A percentile compares a stretch with the other conserved stretches of the same genome.
These are phyloP conservation scores for Acipenser oxyrinchus DNA, from an alignment of 2,797 vertebrate species.

Conservation along the genomic window DNA sequence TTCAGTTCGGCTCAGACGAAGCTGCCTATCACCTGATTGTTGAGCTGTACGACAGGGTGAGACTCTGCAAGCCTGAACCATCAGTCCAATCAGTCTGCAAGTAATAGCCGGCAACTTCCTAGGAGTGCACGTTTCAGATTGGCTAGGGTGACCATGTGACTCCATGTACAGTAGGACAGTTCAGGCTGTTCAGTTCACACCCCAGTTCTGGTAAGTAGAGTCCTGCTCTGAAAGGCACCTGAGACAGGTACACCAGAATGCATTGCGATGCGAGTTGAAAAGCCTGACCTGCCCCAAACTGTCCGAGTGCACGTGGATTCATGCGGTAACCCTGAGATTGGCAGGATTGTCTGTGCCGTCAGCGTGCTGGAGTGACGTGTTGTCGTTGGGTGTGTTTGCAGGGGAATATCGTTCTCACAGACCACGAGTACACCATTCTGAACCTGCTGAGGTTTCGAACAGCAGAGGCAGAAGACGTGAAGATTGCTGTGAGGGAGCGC, in stretches of 20 bases:
- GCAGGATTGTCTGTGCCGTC: not conserved
- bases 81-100: too few relatives aligned
- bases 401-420: conserved; percentile 90
- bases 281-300: too few relatives aligned
- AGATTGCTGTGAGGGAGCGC: conserved; percentile 84
- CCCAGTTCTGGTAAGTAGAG: not conserved
- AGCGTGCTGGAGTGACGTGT: conserved; percentile 18
- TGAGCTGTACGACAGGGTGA: conserved; percentile 93
- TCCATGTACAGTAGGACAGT: too few relatives aligned
- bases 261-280: too few relatives aligned
- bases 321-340: too few relatives aligned
- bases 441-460: conserved; percentile 91
- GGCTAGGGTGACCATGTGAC: too few relatives aligned
- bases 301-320: too few relatives aligned
- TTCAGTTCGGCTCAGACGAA: conserved; percentile 92
- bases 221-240: too few relatives aligned
- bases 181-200: conserved; percentile 12
- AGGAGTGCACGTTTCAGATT: too few relatives aligned
- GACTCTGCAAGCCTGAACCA: conserved; percentile 22
- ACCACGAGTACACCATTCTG: conserved; percentile 82
- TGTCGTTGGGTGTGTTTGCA: conserved; percentile 38
- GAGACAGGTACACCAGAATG: too few relatives aligned
- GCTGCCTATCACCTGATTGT: conserved; percentile 91
- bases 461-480: conserved; percentile 80
- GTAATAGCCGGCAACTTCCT: too few relatives aligned